phyloP scores from a whole-genome alignment of 2,113 vertebrate species.

The Polypterus senegalus region DNA sequence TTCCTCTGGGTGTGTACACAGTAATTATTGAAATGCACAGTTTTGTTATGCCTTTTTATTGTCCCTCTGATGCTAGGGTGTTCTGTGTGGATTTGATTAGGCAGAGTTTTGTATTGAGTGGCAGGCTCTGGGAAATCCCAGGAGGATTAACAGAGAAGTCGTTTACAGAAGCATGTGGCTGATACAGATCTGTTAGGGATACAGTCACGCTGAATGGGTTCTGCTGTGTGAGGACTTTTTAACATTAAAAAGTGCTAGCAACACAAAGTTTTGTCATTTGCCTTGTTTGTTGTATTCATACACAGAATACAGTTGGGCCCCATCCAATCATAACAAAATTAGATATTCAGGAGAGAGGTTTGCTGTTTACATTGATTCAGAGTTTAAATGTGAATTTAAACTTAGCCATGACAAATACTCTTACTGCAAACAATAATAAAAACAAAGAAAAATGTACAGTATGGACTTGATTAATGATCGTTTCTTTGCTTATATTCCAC shows the following conservation, averaged over 20 bases:
- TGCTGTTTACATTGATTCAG: too few species aligned
- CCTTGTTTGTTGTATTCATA: conserved; percentile 24
- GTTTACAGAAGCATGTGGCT: conserved; percentile 43
- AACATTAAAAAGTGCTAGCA: conserved; percentile 45
- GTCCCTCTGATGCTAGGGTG: conserved; percentile 24
- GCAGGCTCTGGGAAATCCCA: conserved; percentile 48
- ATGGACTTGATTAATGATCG: too few species aligned
- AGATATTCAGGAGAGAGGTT: too few species aligned
- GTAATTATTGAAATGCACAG: background rate
- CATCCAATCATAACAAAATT: too few species aligned
- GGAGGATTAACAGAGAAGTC: conserved; percentile 33
- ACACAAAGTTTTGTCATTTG: conserved; percentile 29
- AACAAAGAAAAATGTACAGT: too few species aligned
- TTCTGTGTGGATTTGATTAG: conserved; percentile 49
- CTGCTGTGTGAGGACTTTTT: conserved; percentile 40
- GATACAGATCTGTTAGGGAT: conserved; percentile 25
- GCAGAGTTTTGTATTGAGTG: conserved; percentile 49
- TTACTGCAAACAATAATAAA: too few species aligned
- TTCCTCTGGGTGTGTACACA: background rate
- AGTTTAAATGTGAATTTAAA: too few species aligned
- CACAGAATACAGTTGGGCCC: background rate
- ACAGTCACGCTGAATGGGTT: conserved; percentile 37
- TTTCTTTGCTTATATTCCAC: too few species aligned
- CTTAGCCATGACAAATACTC: too few species aligned
- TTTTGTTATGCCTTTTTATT: conserved; percentile 12